These are phyloP conservation scores for Polydesmus complanatus DNA, from an alignment of 2,888 invertebrate species.

Conservation along the genomic window DNA sequence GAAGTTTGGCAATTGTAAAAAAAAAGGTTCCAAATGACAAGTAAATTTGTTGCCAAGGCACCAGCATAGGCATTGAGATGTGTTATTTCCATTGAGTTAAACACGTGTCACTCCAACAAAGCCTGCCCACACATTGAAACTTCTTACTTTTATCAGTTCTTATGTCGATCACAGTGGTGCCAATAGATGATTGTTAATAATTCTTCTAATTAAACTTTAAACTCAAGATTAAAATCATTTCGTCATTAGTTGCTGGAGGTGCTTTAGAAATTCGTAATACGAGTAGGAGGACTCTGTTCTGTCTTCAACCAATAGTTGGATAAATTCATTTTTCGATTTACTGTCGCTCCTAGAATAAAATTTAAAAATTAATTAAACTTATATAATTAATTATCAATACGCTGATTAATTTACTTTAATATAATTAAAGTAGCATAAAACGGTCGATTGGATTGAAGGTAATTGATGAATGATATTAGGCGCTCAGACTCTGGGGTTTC, in stretches of 20 bases:
- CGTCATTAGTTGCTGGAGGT: slow-evolving; percentile 45
- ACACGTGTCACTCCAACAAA: no score
- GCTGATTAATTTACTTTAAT: slow-evolving; percentile 48
- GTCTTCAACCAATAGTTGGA: slow-evolving; percentile 84
- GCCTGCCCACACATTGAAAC: no score
- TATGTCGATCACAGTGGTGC: no score
- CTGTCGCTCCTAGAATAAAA: slow-evolving; percentile 65
- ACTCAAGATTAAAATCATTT: no score
- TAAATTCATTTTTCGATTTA: slow-evolving; percentile 61
- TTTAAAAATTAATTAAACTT: not conserved
- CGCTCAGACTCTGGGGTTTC: slow-evolving; percentile 58
- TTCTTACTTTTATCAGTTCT: no score
- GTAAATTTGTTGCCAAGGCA: no score
- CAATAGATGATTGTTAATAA: no score
- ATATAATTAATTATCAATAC: not conserved
- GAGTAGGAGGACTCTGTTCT: slow-evolving; percentile 84
- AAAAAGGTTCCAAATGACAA: no score
- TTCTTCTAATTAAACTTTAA: no score
- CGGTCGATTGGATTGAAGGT: slow-evolving; percentile 73
- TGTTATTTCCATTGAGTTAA: no score
- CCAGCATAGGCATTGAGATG: no score
- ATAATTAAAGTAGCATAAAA: slow-evolving; percentile 62
- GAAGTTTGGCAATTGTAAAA: no score
- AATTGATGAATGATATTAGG: slow-evolving; percentile 63
- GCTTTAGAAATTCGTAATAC: slow-evolving; percentile 96